Percentiles rank a stretch among this genome's conserved stretches.
Conservation (phyloP, 2,888 invertebrate species). For the Pristionchus japonicus region DNA sequence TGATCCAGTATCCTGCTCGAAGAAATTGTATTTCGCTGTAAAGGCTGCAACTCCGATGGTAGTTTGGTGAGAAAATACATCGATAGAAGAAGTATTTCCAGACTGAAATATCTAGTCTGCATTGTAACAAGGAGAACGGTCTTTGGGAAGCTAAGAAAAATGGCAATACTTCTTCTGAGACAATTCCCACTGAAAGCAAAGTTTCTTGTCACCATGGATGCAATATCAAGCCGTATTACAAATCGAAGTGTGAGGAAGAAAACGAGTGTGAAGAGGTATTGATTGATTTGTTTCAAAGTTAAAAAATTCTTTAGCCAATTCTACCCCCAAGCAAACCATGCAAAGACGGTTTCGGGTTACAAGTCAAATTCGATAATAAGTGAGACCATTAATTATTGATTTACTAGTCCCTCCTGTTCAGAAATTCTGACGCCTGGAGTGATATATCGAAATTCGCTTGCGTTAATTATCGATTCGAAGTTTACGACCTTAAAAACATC, state of each 20-base stretch:
- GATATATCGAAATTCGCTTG: background rate
- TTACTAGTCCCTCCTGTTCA: background rate
- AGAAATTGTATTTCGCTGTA: background rate
- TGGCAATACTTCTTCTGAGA: background rate
- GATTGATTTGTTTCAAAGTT: too few relatives aligned
- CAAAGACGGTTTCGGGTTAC: background rate
- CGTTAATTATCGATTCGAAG: background rate
- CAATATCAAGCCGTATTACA: background rate
- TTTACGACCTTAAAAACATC: background rate
- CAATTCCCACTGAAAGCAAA: background rate
- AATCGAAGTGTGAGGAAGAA: background rate
- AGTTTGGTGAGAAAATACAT: background rate
- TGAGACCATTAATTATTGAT: background rate
- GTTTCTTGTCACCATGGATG: background rate
- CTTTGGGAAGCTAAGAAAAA: background rate
- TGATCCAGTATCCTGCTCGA: background rate
- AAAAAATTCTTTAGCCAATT: background rate
- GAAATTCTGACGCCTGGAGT: background rate
- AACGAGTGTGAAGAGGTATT: background rate
- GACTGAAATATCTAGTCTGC: background rate
- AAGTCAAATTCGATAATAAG: background rate
- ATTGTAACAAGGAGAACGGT: background rate
- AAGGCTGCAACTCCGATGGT: background rate
- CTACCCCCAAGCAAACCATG: background rate
- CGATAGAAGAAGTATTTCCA: too few relatives aligned